phyloP scores from a whole-genome alignment of 2,888 invertebrate species.

The Diachrysia chrysitis region DNA sequence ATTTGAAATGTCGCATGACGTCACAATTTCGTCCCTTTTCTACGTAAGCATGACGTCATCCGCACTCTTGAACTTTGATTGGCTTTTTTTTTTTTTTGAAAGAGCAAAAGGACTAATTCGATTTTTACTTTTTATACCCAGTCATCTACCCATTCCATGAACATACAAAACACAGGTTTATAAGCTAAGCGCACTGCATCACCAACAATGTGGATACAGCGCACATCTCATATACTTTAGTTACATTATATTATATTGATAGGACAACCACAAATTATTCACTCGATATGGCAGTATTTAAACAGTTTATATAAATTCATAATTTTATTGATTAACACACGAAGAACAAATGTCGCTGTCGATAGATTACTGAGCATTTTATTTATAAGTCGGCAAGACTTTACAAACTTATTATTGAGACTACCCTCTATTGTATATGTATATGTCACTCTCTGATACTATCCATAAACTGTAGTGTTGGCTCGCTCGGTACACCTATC shows the following conservation, averaged over 20 bases:
- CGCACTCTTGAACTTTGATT: too few species aligned
- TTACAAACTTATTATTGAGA: not conserved
- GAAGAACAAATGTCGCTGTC: conserved; percentile 11
- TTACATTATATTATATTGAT: conserved; percentile 26
- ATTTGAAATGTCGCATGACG: too few species aligned
- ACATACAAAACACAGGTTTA: conserved; percentile 10
- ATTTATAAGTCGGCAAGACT: conserved; percentile 7
- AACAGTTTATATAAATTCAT: conserved; percentile 23
- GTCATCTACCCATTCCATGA: too few species aligned
- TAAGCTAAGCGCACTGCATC: conserved; percentile 8
- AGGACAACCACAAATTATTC: conserved; percentile 29
- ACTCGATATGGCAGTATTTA: conserved; percentile 45
- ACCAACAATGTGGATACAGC: conserved; percentile 15
- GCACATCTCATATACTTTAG: conserved; percentile 15
- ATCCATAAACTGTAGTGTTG: not conserved
- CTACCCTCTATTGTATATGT: too few species aligned
- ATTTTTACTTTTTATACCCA: too few species aligned
- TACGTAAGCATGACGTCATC: too few species aligned
- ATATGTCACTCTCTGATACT: not conserved
- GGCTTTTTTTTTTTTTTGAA: too few species aligned
- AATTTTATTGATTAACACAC: conserved; percentile 16
- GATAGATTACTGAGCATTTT: conserved; percentile 10
- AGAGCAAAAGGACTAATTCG: too few species aligned
- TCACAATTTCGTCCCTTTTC: too few species aligned
- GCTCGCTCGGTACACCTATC: not conserved